A percentile compares a stretch with the other conserved stretches of the same genome.
Evolutionary conservation across 2,888 invertebrate genomes (phyloP).

Genomic region (Dyspetes luteomarginatus): DNA sequence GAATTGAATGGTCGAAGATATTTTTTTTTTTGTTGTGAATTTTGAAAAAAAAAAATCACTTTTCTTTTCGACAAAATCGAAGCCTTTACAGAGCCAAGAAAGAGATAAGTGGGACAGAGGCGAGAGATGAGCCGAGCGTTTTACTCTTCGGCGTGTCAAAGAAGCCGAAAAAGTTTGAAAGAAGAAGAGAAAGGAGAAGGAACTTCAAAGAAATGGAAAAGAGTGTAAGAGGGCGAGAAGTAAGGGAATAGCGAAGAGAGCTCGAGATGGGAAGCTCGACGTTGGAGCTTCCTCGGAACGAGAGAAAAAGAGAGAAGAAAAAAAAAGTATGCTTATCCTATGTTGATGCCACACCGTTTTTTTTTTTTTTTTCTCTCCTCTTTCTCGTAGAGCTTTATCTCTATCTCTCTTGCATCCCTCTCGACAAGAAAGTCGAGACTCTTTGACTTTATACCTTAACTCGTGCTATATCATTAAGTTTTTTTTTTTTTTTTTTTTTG

Average conservation of each 20-base stretch:
- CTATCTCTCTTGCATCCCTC: not conserved
- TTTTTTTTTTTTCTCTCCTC: too few species aligned
- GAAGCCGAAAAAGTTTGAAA: slow-evolving; percentile 24
- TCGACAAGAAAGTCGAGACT: slow-evolving; percentile 13
- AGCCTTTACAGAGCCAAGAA: not conserved
- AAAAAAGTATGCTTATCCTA: not conserved
- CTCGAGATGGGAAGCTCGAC: slow-evolving; percentile 18
- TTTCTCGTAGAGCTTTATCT: not conserved
- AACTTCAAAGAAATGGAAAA: slow-evolving; percentile 31
- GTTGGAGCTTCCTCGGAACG: slow-evolving; percentile 9
- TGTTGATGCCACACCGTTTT: slow-evolving; percentile 15
- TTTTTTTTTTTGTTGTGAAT: too few species aligned
- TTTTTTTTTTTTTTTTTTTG: not conserved
- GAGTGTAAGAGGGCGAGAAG: slow-evolving; percentile 30
- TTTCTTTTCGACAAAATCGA: not conserved
- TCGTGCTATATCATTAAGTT: slow-evolving; percentile 18
- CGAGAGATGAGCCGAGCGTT: not conserved
- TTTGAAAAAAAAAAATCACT: too few species aligned
- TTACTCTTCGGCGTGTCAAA: slow-evolving; percentile 20
- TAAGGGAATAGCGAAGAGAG: slow-evolving; percentile 31
- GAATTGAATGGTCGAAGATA: too few species aligned
- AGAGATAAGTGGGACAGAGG: not conserved
- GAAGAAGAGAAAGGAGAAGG: slow-evolving; percentile 34
- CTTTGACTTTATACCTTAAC: slow-evolving; percentile 30
- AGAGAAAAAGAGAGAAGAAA: slow-evolving; percentile 12